Base-by-base conservation (phyloP, 2,113 vertebrate species). In the Labeo rohita region DNA sequence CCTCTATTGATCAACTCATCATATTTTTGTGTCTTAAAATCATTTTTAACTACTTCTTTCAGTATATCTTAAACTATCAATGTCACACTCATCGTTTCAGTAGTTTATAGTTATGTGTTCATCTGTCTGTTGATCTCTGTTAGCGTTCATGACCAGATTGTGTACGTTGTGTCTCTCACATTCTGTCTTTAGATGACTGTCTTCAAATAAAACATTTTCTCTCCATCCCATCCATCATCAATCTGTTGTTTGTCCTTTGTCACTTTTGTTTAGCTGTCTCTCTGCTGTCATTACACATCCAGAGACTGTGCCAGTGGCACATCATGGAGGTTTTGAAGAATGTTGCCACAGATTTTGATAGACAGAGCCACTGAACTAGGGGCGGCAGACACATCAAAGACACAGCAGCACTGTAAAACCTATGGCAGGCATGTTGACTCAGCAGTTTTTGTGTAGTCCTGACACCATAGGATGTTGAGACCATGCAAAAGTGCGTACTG, bases 191-290 rank as follows among this genome's bases (percentile, higher is more conserved):
- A 83, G 63, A 70, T 70, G 23, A 65, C 39, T 86, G 63, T 88
- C 68, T 88, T 92, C 87, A 85, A 94, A 94, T 92, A 93, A 95
- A 93, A 90, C 75, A 85, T 61, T 83, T 78, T 28, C 87, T 87
- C 83, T 90, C 86, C 85, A 68, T 84, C 63, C 88, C 89, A 73
- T 80, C 85, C 90, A 90, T 82, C 83, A 80, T 91, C 89, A 59
- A 80, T 90, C 87, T 91, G 90, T 92, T 90, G 85, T 91, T 87
- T 89, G 89, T 93, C 89, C 88, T 92, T 87, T 87, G 87, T 92
- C 86, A 36, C 83, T 90, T 50, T 87, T 78, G 83, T 77, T 10
- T 43, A 11, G 9, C 79, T 45, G 39, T 56, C 80, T 76, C 6
- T 54, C 59, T 52, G 18, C 80, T 86, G 18, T 88, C 74, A 68